Evolutionary conservation across 2,797 vertebrate species (phyloP).

Genomic region (Mus spretus): DNA sequence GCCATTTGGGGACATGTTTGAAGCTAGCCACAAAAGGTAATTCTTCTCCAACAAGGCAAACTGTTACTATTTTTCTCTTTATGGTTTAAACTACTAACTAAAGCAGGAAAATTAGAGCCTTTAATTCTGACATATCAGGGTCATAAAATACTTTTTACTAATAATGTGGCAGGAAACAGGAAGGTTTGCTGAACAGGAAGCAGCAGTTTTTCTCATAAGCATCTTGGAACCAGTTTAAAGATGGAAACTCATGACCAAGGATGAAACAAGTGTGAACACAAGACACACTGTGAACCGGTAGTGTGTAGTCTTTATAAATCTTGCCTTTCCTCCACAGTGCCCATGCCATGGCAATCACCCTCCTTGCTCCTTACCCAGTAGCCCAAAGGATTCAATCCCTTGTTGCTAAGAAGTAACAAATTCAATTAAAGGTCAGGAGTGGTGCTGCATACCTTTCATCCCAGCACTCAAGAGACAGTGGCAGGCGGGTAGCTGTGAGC

Average conservation of each 20-base stretch:
- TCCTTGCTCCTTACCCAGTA: neutral
- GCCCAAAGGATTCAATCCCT: neutral
- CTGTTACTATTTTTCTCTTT: neutral
- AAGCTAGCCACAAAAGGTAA: neutral
- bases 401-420: neutral
- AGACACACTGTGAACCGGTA: neutral
- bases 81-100: conserved; percentile 11
- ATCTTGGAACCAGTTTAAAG: neutral
- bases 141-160: conserved; percentile 33
- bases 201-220: neutral
- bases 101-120: neutral
- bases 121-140: neutral
- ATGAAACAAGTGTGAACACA: neutral
- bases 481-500: neutral
- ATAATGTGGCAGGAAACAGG: neutral
- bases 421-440: neutral
- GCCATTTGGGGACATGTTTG: neutral
- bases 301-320: neutral
- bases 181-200: neutral
- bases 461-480: neutral
- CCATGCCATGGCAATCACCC: neutral
- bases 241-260: neutral
- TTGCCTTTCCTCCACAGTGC: neutral
- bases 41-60: conserved; percentile 26
- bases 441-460: neutral